Conservation (phyloP, 2,888 invertebrate species). For the Muscina levida region DNA sequence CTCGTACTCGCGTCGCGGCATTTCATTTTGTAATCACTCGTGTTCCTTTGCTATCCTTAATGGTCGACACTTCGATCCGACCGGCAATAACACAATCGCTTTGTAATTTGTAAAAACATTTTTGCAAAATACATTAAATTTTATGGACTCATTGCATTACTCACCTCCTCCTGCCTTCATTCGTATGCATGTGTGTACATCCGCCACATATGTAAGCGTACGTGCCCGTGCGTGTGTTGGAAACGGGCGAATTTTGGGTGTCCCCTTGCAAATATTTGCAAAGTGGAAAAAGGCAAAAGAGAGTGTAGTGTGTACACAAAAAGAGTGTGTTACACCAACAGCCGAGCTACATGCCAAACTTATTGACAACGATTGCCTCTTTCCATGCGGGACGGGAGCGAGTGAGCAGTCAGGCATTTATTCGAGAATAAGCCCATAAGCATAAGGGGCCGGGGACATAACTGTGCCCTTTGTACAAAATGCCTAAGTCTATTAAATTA, state of each 20-base stretch:
- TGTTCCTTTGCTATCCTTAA: slow-evolving; percentile 4
- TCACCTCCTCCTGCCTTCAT: slow-evolving; percentile 22
- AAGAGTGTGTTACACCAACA: slow-evolving; percentile 22
- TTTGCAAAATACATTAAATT: slow-evolving; percentile 28
- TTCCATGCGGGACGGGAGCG: not conserved
- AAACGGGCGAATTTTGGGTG: slow-evolving; percentile 1
- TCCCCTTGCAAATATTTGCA: slow-evolving; percentile 4
- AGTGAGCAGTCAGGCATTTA: too few relatives aligned
- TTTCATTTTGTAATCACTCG: not conserved
- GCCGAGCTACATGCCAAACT: slow-evolving; percentile 8
- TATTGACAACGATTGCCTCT: slow-evolving; percentile 8
- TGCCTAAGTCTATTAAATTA: slow-evolving; percentile 61
- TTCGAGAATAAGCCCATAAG: not conserved
- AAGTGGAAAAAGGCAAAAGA: slow-evolving; percentile 10
- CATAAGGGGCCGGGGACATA: slow-evolving; percentile 17
- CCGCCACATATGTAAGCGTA: slow-evolving; percentile 3
- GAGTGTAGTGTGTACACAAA: not conserved
- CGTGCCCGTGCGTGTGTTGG: not conserved
- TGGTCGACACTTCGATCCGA: slow-evolving; percentile 6
- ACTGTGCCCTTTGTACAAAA: slow-evolving; percentile 33
- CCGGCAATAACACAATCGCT: slow-evolving; percentile 27
- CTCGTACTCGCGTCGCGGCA: not conserved
- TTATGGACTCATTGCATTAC: slow-evolving; percentile 31
- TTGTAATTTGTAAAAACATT: slow-evolving; percentile 29
- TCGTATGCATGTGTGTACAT: slow-evolving; percentile 24